These are phyloP conservation scores for Anticlea derivata DNA, from an alignment of 2,888 invertebrate species.

Conservation along the genomic window DNA sequence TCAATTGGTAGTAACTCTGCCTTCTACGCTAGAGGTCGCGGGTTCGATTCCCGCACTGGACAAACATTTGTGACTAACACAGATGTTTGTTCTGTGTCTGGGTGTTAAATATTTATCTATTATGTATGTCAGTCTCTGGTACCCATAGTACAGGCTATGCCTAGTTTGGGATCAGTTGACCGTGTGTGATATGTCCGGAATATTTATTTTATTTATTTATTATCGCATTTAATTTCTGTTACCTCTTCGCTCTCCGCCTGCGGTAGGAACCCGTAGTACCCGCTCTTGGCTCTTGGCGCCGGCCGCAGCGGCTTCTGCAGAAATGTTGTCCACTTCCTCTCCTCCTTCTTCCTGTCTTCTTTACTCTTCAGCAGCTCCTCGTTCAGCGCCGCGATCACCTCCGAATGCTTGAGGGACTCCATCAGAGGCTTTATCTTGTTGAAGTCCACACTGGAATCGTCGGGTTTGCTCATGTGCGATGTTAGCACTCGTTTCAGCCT, in stretches of 20 bases:
- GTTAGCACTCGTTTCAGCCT: conserved; percentile 66
- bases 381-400: conserved; percentile 86
- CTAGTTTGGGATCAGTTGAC: too few relatives aligned
- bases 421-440: conserved; percentile 87
- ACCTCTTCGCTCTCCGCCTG: conserved; percentile 52
- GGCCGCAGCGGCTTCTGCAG: conserved; percentile 89
- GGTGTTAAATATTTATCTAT: too few relatives aligned
- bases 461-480: conserved; percentile 68
- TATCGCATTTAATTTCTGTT: conserved; percentile 16
- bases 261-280: conserved; percentile 51
- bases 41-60: too few relatives aligned
- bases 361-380: conserved; percentile 79
- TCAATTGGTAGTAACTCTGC: too few relatives aligned
- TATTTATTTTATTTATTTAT: too few relatives aligned
- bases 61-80: too few relatives aligned
- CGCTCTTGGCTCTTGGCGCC: conserved; percentile 76
- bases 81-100: too few relatives aligned
- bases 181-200: too few relatives aligned
- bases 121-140: too few relatives aligned
- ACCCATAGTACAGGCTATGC: too few relatives aligned
- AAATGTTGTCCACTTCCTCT: conserved; percentile 89
- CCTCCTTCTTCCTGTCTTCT: conserved; percentile 81
- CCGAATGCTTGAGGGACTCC: conserved; percentile 86
- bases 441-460: conserved; percentile 86
- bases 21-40: too few relatives aligned